These are phyloP conservation scores for Cyphomyrmex costatus DNA, from an alignment of 1,140 invertebrate genomes.

Conservation along the genomic window DNA sequence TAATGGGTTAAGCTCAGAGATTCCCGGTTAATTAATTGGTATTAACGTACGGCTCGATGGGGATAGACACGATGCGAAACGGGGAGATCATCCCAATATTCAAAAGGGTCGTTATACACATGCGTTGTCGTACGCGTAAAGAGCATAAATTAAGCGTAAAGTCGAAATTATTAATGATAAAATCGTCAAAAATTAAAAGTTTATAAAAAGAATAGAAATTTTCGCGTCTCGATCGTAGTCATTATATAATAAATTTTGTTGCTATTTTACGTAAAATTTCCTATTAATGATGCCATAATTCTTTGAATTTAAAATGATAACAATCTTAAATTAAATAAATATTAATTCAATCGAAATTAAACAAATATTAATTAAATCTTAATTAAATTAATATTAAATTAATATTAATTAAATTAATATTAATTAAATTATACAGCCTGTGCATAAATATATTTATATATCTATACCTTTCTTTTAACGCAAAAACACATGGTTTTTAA, in stretches of 20 bases:
- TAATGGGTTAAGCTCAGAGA: conserved; percentile 75
- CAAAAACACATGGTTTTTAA: background rate
- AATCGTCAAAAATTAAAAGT: conserved; percentile 4
- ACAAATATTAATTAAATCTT: no score
- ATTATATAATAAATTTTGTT: background rate
- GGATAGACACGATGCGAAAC: conserved; percentile 26
- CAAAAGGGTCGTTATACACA: background rate
- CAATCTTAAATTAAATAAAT: background rate
- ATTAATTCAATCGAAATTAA: no score
- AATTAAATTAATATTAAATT: no score
- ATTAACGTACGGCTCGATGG: conserved; percentile 66
- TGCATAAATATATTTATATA: background rate
- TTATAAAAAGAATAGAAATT: background rate
- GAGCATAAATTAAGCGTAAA: conserved; percentile 22
- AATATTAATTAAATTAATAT: no score
- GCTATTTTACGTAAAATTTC: background rate
- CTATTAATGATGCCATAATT: no score
- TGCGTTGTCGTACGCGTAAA: conserved; percentile 9
- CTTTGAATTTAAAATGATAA: no score
- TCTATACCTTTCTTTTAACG: background rate
- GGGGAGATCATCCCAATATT: conserved; percentile 48
- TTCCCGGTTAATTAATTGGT: conserved; percentile 77
- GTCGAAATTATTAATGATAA: background rate
- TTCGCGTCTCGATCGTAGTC: background rate
- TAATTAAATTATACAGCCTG: background rate